Evolutionary conservation across 2,797 vertebrate species (phyloP), one percentile per base, ranked within the genome.

Genomic region (Acipenser oxyrinchus): DNA sequence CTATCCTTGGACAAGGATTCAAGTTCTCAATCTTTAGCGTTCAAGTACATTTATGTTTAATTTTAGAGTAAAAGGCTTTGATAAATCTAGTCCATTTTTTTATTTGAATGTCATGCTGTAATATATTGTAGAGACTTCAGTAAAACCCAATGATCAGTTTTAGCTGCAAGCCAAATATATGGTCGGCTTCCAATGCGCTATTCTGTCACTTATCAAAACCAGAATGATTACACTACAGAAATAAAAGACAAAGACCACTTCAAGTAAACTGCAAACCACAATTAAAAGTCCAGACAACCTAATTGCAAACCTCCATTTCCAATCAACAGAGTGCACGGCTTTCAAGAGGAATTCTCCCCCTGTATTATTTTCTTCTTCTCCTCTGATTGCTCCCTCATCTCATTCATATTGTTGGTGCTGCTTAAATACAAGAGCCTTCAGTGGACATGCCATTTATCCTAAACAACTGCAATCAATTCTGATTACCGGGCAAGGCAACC

Each of bases 381-480:
- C 15, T 48, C 11, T 13, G 55, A 55, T 59, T 73, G 64, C 51
- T 55, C 57, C 77, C 66, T 70, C 68, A 71, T 79, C 76, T 76
- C 74, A 78, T 77, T 74, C 69, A 59, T 74, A 72, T 74, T 63
- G 10, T 74, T 67, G 23, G 48, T 60, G 50, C 59, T 37, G 71
- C 68, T 70, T 63, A 64, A 23, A 71, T 74, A 15, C 60, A 73
- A 74, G 75, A 77, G 75, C 77, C 74, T 72, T 70, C 74, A 71
- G 76, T 51, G 66, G 62, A 62, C 59, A 69, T 66, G 66, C 18
- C 60, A 82, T 87, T 89, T 83, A 84, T 84, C 75, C 88, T 89
- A 91, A 93, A 92, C 89, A 87, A 87, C 89, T 81, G 80, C 90
- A 90, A 93, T 93, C 92, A 91, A 92, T 93, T 89, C 88, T 92